Evolutionary conservation across 2,113 vertebrate genomes (phyloP).

Genomic region (Neotragus moschatus): DNA sequence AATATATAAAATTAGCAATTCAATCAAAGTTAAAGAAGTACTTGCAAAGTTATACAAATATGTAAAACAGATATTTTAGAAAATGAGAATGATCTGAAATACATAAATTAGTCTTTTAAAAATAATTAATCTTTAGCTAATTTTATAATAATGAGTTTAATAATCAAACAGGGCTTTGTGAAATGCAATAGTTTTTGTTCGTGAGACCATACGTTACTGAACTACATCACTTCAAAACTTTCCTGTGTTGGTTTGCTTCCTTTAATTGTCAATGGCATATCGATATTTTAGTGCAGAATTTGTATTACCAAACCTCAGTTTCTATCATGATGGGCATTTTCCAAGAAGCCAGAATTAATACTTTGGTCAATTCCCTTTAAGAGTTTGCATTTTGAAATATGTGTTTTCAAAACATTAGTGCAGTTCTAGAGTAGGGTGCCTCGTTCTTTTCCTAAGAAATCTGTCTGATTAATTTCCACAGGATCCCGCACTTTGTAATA

Average conservation of each 20-base stretch:
- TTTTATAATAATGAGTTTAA: background rate
- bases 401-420: background rate
- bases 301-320: background rate
- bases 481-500: background rate
- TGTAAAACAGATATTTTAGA: background rate
- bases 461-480: background rate
- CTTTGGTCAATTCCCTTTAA: background rate
- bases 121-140: background rate
- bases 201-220: background rate
- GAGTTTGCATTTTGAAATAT: background rate
- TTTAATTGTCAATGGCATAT: background rate
- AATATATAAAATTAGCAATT: slow-evolving; percentile 18
- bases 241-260: background rate
- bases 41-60: background rate
- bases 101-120: background rate
- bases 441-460: background rate
- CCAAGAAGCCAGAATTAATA: background rate
- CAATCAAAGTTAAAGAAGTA: background rate
- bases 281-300: background rate
- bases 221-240: background rate
- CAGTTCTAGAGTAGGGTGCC: background rate
- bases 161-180: background rate
- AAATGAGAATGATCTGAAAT: slow-evolving; percentile 16
- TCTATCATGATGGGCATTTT: background rate
- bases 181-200: background rate